Evolutionary conservation across 2,113 vertebrate species (phyloP).

Genomic region (Fukomys damarensis): DNA sequence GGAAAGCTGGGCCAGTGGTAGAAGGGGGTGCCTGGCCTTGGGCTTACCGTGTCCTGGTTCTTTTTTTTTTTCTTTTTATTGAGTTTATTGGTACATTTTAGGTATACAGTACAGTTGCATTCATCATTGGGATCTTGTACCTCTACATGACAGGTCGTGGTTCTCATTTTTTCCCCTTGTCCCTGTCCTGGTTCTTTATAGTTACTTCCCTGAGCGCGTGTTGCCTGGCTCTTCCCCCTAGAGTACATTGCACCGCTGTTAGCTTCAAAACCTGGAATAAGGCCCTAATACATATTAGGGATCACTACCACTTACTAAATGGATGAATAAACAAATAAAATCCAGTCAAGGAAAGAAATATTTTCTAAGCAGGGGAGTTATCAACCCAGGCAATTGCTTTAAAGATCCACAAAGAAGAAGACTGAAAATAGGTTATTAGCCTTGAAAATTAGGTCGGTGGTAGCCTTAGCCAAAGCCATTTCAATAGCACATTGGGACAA

Average conservation of each 20-base stretch:
- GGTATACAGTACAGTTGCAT: no score
- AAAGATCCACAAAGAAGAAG: slow-evolving; percentile 52
- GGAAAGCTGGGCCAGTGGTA: neutral
- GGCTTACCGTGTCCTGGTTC: no score
- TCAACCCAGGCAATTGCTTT: slow-evolving; percentile 15
- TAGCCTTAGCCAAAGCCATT: slow-evolving; percentile 71
- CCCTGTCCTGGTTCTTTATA: neutral
- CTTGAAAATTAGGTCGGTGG: slow-evolving; percentile 67
- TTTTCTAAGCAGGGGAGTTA: neutral
- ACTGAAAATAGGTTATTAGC: slow-evolving; percentile 68
- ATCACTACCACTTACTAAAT: neutral
- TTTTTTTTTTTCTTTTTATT: no score
- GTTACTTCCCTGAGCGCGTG: neutral
- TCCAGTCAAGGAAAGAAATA: neutral
- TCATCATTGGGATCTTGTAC: no score
- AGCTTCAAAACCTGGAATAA: neutral
- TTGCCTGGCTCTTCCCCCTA: neutral
- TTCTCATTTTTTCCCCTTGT: no score
- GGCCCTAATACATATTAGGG: neutral
- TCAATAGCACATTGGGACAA: slow-evolving; percentile 51
- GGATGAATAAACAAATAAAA: slow-evolving; percentile 1
- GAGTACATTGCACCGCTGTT: neutral
- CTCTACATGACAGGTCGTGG: no score
- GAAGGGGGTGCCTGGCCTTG: neutral
- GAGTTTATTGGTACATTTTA: no score